Evolutionary conservation across 2,797 vertebrate genomes (phyloP), one percentile per base, ranked within the genome.

Genomic region (Neoniphon sammara): DNA sequence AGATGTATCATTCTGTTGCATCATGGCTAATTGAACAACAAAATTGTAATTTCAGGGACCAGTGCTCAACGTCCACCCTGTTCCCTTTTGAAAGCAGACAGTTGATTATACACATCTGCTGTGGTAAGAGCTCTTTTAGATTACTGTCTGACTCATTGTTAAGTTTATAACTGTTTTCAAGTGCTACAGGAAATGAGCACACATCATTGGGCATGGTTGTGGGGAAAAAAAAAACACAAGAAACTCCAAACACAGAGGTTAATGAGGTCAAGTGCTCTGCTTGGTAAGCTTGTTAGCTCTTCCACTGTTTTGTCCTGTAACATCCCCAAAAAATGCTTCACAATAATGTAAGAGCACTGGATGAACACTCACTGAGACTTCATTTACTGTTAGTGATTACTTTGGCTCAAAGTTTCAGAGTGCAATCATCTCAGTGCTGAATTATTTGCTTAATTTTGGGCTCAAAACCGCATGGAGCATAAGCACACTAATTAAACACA

Each of bases 11-110:
- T 82, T 83, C 80, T 77, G 81, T 78, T 77, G 75, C 82, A 84
- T 90, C 88, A 91, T 85, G 89, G 89, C 88, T 89, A 91, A 93
- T 91, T 93, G 86, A 91, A 90, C 90, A 93, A 90, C 90, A 90
- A 90, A 93, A 89, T 89, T 83, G 87, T 89, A 84, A 92, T 92
- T 93, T 93, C 92, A 90, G 82, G 85, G 81, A 82, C 88, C 85
- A 91, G 81, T 88, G 89, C 81, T 81, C 86, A 91, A 68, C 77
- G 84, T 84, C 86, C 84, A 86, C 83, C 73, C 67, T 71, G 69
- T 78, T 89, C 63, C 44, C 65, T 61, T 84, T 82, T 76, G 52
- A 69, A 81, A 81, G 75, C 17, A 69, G 77, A 66, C 42, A 77
- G 74, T 81, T 83, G 77, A 89, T 84, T 85, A 83, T 78, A 80